A percentile compares a stretch with the other conserved stretches of the same genome.
These are phyloP conservation scores for Rhodinocichla rosea DNA, from an alignment of 2,113 vertebrate species.

Conservation along the genomic window DNA sequence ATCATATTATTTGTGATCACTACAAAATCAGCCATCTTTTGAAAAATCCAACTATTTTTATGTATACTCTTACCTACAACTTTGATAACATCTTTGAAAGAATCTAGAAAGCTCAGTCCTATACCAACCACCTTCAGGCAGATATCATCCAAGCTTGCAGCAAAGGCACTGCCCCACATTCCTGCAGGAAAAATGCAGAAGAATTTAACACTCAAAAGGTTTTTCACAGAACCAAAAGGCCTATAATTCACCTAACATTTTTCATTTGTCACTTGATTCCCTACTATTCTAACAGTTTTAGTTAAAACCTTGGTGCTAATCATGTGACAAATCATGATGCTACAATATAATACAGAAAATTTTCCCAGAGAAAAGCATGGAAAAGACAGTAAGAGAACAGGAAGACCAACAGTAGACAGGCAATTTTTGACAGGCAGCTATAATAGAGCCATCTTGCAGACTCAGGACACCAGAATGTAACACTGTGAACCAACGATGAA, in stretches of 20 bases:
- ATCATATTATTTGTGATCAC: background rate
- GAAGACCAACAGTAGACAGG: background rate
- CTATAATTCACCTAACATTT: background rate
- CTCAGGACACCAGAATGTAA: background rate
- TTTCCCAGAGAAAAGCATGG: background rate
- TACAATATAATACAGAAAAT: background rate
- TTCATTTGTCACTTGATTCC: background rate
- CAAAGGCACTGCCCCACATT: constrained; percentile 80
- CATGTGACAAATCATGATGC: background rate
- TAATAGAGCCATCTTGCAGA: background rate
- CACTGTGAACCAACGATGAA: background rate
- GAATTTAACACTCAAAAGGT: background rate
- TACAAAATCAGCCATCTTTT: background rate
- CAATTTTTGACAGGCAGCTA: background rate
- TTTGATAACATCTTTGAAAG: constrained; percentile 56
- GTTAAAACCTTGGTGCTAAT: background rate
- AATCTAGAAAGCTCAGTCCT: constrained; percentile 63
- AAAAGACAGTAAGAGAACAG: background rate
- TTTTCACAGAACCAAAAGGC: background rate
- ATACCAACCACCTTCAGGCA: constrained; percentile 64
- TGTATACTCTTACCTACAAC: constrained; percentile 60
- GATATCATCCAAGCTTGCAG: constrained; percentile 78
- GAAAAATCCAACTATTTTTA: background rate
- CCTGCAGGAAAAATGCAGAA: constrained; percentile 46
- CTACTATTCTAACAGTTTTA: background rate